These are phyloP conservation scores for Carcinoscorpius rotundicauda DNA, from an alignment of 1,140 invertebrate genomes.

Conservation along the genomic window DNA sequence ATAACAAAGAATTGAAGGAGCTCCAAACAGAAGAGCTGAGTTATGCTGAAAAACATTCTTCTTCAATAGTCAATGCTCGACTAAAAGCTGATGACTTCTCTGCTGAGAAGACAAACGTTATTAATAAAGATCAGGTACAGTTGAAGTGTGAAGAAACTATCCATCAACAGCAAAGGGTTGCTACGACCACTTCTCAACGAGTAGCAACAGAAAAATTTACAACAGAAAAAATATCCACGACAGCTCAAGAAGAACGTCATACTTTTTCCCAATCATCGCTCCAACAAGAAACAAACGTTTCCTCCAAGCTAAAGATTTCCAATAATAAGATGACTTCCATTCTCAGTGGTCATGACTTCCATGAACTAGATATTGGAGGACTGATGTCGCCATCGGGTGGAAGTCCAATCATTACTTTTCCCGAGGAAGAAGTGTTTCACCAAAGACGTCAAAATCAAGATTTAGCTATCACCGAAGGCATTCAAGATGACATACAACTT, in stretches of 20 bases:
- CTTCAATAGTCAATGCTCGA: conserved; percentile 43
- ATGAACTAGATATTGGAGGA: conserved; percentile 13
- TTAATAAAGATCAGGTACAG: conserved; percentile 39
- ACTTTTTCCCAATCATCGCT: conserved; percentile 39
- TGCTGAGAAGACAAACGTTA: conserved; percentile 54
- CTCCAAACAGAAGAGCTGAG: no score
- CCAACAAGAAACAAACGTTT: conserved; percentile 52
- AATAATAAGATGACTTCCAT: conserved; percentile 41
- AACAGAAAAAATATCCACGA: conserved; percentile 68
- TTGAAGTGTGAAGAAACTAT: conserved; percentile 65
- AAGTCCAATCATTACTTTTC: not conserved
- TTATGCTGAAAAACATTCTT: no score
- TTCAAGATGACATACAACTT: conserved; percentile 16
- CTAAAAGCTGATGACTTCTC: conserved; percentile 62
- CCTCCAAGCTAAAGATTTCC: conserved; percentile 58
- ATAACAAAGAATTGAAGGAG: no score
- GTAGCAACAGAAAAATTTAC: conserved; percentile 71
- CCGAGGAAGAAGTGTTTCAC: conserved; percentile 1
- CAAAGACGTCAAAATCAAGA: not conserved
- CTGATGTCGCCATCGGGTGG: conserved; percentile 9
- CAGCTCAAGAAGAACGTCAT: conserved; percentile 54
- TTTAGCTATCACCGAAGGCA: conserved; percentile 10
- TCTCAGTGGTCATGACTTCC: conserved; percentile 33
- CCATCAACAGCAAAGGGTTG: conserved; percentile 67
- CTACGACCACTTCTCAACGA: conserved; percentile 61